These are phyloP conservation scores for Cancer borealis DNA, from an alignment of 2,888 invertebrate species.

Conservation along the genomic window DNA sequence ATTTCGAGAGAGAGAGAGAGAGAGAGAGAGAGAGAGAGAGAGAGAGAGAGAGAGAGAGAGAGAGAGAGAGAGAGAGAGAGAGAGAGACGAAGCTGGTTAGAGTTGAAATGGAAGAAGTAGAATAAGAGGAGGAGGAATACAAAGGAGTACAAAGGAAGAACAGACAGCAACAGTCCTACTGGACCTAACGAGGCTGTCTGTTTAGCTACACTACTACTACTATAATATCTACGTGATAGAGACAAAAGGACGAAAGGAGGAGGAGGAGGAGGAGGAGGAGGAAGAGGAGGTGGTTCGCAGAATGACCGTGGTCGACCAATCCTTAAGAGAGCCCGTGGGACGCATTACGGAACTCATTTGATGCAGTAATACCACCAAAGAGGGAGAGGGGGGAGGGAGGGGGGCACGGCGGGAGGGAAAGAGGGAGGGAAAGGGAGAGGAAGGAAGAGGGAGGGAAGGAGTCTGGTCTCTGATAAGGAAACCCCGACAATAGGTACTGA, in stretches of 20 bases:
- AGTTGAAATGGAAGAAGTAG: neutral
- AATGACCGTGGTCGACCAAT: conserved; percentile 28
- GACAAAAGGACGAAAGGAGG: neutral
- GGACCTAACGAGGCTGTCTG: no score
- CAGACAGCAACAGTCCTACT: no score
- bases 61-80: conserved; percentile 34
- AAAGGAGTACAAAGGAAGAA: no score
- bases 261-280: conserved; percentile 10
- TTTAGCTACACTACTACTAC: no score
- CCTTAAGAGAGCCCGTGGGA: conserved; percentile 8
- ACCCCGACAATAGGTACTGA: neutral
- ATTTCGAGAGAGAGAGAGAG: neutral
- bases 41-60: conserved; percentile 40
- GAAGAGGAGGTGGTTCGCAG: neutral
- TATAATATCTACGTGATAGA: no score
- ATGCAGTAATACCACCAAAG: conserved; percentile 34
- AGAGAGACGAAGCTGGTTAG: neutral
- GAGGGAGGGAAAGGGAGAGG: neutral
- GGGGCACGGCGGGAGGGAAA: neutral
- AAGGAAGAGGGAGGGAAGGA: neutral
- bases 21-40: conserved; percentile 40
- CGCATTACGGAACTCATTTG: conserved; percentile 29
- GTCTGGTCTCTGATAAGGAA: neutral
- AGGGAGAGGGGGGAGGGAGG: neutral
- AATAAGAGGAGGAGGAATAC: neutral